A percentile compares a stretch with the other conserved stretches of the same genome.
These are phyloP conservation scores for Brachynemurus nebulosus DNA, from an alignment of 2,888 invertebrate genomes.

Conservation along the genomic window DNA sequence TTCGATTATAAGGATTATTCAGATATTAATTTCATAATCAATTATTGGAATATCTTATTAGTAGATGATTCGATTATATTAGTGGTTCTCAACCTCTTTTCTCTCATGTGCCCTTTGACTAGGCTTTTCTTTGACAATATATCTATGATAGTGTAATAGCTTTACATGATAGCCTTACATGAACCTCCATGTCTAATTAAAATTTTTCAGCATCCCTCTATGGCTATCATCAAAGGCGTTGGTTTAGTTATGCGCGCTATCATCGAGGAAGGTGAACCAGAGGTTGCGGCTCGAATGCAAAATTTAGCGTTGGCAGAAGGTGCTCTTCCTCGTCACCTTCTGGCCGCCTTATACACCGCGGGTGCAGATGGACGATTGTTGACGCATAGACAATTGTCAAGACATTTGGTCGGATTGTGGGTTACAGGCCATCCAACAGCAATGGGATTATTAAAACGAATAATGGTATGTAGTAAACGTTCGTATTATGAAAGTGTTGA, in stretches of 20 bases:
- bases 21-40: too few relatives aligned
- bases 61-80: too few relatives aligned
- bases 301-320: conserved; percentile 92
- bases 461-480: conserved; percentile 50
- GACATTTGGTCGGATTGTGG: conserved; percentile 93
- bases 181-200: too few relatives aligned
- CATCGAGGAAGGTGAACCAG: conserved; percentile 92
- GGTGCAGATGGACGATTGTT: conserved; percentile 49
- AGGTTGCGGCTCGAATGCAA: conserved; percentile 89
- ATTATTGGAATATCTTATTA: too few relatives aligned
- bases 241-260: conserved; percentile 94
- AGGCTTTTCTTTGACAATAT: too few relatives aligned
- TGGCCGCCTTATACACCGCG: conserved; percentile 76
- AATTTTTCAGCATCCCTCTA: conserved; percentile 69
- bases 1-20: too few relatives aligned
- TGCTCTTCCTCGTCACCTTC: conserved; percentile 82
- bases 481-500: not conserved
- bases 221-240: conserved; percentile 97
- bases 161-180: too few relatives aligned
- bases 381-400: conserved; percentile 79
- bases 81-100: too few relatives aligned
- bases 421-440: conserved; percentile 88
- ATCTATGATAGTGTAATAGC: too few relatives aligned
- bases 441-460: conserved; percentile 68
- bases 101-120: too few relatives aligned